A percentile compares a stretch with the other conserved stretches of the same genome.
These are phyloP conservation scores for Microtus oregoni DNA, from an alignment of 2,113 vertebrate genomes.

Conservation along the genomic window DNA sequence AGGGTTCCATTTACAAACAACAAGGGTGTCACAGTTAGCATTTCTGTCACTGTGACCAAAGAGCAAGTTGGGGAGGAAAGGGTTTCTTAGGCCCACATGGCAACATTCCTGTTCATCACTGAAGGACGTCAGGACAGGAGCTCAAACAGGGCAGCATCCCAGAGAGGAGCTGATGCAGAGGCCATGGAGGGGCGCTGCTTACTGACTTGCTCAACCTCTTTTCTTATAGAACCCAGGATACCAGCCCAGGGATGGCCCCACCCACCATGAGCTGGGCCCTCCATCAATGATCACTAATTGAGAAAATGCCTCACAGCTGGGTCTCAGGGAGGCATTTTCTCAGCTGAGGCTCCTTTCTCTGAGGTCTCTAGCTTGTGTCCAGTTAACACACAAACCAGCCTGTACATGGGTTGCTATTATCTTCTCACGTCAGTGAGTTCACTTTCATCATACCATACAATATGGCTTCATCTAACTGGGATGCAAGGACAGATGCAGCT, in stretches of 20 bases:
- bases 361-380: background rate
- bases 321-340: background rate
- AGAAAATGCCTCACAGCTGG: too few species aligned
- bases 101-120: background rate
- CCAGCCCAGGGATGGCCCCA: too few species aligned
- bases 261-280: background rate
- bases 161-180: background rate
- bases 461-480: background rate
- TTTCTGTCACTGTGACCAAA: background rate
- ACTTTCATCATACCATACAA: background rate
- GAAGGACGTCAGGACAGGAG: background rate
- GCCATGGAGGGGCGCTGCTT: background rate
- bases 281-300: too few species aligned
- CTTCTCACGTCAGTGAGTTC: slow-evolving; percentile 20
- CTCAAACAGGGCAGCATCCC: background rate
- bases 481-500: background rate
- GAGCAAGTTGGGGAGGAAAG: background rate
- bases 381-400: background rate
- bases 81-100: background rate
- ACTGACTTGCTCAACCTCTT: background rate
- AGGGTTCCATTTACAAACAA: background rate
- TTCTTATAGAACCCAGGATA: background rate
- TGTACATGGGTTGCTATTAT: background rate
- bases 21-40: too few species aligned
- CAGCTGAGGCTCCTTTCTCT: background rate